These are phyloP conservation scores for Cheilosia soror DNA, from an alignment of 2,888 invertebrate genomes.

Conservation along the genomic window DNA sequence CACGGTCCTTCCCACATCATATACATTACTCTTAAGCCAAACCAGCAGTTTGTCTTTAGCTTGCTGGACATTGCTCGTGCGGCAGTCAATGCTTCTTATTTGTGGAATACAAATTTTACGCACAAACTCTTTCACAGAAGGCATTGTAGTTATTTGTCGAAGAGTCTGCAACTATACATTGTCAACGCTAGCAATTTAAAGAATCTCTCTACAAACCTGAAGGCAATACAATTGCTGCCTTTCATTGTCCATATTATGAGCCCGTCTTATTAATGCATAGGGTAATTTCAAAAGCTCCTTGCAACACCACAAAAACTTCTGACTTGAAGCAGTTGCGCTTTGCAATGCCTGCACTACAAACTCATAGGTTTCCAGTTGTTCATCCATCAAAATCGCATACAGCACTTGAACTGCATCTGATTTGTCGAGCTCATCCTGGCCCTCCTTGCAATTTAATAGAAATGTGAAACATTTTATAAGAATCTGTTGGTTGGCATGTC, in stretches of 20 bases:
- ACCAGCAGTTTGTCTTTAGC: slow-evolving; percentile 23
- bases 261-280: slow-evolving; percentile 77
- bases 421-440: slow-evolving; percentile 78
- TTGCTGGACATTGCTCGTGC: slow-evolving; percentile 55
- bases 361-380: slow-evolving; percentile 76
- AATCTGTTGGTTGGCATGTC: slow-evolving; percentile 67
- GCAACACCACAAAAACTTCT: slow-evolving; percentile 79
- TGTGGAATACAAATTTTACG: slow-evolving; percentile 78
- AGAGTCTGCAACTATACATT: slow-evolving; percentile 76
- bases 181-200: neutral
- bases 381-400: slow-evolving; percentile 77
- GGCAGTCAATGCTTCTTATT: slow-evolving; percentile 76
- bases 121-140: slow-evolving; percentile 80
- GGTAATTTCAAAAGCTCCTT: slow-evolving; percentile 80
- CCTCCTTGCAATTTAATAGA: slow-evolving; percentile 80
- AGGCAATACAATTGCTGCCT: slow-evolving; percentile 80
- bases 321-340: slow-evolving; percentile 75
- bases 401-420: slow-evolving; percentile 79
- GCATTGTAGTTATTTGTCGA: slow-evolving; percentile 80
- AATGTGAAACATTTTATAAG: slow-evolving; percentile 81
- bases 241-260: slow-evolving; percentile 76
- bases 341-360: slow-evolving; percentile 78
- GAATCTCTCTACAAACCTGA: slow-evolving; percentile 73
- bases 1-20: neutral
- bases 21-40: slow-evolving; percentile 36